Percentiles rank a stretch among this genome's conserved stretches.
phyloP scores from a whole-genome alignment of 2,113 vertebrate species.

The Phrynosoma blainvillii region DNA sequence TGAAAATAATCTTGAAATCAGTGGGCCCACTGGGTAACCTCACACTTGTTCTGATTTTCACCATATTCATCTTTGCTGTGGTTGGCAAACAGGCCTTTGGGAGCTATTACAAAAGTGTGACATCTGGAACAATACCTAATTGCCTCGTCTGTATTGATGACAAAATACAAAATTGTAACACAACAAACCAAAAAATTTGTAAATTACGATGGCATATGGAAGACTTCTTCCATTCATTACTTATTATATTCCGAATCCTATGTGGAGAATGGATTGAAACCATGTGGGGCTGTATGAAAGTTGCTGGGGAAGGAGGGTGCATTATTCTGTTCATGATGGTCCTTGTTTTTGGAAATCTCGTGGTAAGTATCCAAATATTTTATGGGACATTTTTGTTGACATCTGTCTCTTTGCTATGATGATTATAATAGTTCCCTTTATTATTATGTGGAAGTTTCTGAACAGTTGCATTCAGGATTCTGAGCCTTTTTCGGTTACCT shows the following conservation, averaged over 20 bases:
- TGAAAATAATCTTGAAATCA: conserved; percentile 78
- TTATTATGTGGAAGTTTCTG: too few species aligned
- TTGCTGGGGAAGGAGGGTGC: conserved; percentile 46
- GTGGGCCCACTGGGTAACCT: conserved; percentile 75
- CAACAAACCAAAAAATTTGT: rapidly evolving
- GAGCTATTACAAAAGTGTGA: not conserved
- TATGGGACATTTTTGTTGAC: not conserved
- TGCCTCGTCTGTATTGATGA: rapidly evolving
- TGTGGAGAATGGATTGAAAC: conserved; percentile 83
- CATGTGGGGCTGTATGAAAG: conserved; percentile 80
- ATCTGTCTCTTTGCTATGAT: too few species aligned
- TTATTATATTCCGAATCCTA: conserved; percentile 80
- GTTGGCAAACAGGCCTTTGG: conserved; percentile 77
- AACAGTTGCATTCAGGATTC: too few species aligned
- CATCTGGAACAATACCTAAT: too few species aligned
- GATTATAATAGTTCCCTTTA: too few species aligned
- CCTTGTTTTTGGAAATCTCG: conserved; percentile 78
- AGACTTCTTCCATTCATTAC: conserved; percentile 76
- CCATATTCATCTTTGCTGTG: conserved; percentile 80
- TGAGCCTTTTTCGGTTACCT: too few species aligned
- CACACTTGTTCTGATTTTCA: conserved; percentile 76
- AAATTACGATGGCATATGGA: conserved; percentile 77
- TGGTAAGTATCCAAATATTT: conserved; percentile 73
- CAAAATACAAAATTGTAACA: not conserved
- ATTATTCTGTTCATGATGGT: conserved; percentile 73